Percentiles rank a stretch among this genome's conserved stretches.
phyloP scores from a whole-genome alignment of 2,888 invertebrate genomes.

The Argynnis bischoffii region DNA sequence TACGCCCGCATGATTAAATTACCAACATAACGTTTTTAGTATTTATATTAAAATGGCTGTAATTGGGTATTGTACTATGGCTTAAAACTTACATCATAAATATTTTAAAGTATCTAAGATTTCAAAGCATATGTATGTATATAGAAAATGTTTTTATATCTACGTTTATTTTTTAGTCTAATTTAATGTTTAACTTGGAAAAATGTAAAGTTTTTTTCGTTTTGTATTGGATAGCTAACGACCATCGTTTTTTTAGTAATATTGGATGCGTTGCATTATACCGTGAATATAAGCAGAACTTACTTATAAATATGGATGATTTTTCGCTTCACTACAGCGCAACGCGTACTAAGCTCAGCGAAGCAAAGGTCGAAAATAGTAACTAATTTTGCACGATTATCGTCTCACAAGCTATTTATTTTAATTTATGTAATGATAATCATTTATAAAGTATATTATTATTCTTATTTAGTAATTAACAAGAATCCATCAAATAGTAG shows the following conservation, averaged over 20 bases:
- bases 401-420: slow-evolving; percentile 7
- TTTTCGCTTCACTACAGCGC: slow-evolving; percentile 27
- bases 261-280: not conserved
- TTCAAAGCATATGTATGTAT: too few species aligned
- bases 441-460: too few species aligned
- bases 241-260: not conserved
- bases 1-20: slow-evolving; percentile 16
- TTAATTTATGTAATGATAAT: too few species aligned
- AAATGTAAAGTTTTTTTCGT: not conserved
- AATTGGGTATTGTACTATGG: too few species aligned
- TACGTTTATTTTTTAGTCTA: too few species aligned
- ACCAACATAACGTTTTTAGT: not conserved
- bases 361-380: slow-evolving; percentile 19
- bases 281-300: not conserved
- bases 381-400: slow-evolving; percentile 22
- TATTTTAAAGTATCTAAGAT: too few species aligned
- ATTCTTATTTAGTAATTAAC: too few species aligned
- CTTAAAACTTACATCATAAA: too few species aligned
- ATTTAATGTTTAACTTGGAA: too few species aligned
- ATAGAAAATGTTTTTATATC: too few species aligned
- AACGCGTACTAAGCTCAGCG: slow-evolving; percentile 19
- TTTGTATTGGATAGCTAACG: not conserved
- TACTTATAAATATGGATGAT: slow-evolving; percentile 10
- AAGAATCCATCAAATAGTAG: too few species aligned
- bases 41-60: too few species aligned